Conservation (phyloP, 2,797 vertebrate species). For the Emydoidea blandingii region DNA sequence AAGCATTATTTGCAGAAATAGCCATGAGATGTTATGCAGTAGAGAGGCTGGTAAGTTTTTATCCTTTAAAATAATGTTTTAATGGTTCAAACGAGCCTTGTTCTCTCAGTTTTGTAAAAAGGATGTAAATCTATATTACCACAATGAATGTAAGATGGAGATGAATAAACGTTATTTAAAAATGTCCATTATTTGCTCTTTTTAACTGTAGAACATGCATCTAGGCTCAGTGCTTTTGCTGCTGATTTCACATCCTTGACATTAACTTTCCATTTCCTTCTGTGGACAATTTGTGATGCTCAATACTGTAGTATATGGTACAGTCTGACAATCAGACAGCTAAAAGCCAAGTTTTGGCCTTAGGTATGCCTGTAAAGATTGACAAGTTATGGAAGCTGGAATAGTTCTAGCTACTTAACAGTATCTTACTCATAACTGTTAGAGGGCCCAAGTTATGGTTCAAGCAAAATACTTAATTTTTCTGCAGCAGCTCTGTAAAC, state of each 20-base stretch:
- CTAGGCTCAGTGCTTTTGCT: background rate
- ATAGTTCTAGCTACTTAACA: background rate
- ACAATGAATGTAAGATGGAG: background rate
- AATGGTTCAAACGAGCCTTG: background rate
- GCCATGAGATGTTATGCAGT: background rate
- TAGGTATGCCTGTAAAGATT: background rate
- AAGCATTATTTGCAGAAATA: background rate
- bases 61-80: background rate
- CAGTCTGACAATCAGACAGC: background rate
- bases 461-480: background rate
- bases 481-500: background rate
- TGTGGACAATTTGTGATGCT: background rate
- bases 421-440: background rate
- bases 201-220: background rate
- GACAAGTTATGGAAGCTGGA: background rate
- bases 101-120: conserved; percentile 12
- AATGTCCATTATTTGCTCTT: background rate
- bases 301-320: background rate
- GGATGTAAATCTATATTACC: background rate
- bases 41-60: background rate
- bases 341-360: background rate
- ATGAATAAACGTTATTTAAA: background rate
- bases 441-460: no score
- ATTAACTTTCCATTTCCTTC: background rate
- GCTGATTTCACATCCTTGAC: background rate